phyloP scores from a whole-genome alignment of 2,797 vertebrate species.

The Typhlichthys subterraneus region DNA sequence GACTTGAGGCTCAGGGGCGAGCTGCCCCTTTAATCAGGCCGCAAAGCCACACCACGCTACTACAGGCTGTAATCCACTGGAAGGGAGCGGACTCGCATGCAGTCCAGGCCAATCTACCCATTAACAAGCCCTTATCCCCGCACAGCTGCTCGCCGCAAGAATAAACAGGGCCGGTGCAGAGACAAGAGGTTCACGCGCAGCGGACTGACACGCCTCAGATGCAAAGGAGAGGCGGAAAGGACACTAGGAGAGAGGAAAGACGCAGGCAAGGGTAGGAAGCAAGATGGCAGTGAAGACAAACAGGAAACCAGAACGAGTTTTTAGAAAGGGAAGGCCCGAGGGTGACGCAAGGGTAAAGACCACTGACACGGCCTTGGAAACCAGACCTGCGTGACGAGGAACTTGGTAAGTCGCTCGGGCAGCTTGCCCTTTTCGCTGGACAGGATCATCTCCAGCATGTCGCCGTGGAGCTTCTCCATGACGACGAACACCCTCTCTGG shows the following conservation, averaged over 20 bases:
- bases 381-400: conserved; percentile 94
- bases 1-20: conserved; percentile 44
- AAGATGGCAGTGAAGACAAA: not conserved
- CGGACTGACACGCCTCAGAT: conserved; percentile 24
- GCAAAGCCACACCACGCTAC: conserved; percentile 60
- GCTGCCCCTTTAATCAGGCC: conserved; percentile 68
- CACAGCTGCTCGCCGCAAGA: conserved; percentile 63
- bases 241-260: not conserved
- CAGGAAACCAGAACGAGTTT: not conserved
- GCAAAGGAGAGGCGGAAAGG: conserved; percentile 1
- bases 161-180: conserved; percentile 61
- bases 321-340: not conserved
- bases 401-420: conserved; percentile 94
- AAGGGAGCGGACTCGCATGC: conserved; percentile 62
- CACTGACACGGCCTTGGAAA: not conserved
- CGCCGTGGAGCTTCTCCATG: conserved; percentile 98
- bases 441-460: conserved; percentile 98
- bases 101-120: conserved; percentile 49
- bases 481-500: conserved; percentile 96
- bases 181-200: conserved; percentile 18
- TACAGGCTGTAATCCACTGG: conserved; percentile 62
- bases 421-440: conserved; percentile 97
- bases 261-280: not conserved
- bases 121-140: conserved; percentile 66
- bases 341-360: not conserved